Percentiles rank a stretch among this genome's conserved stretches.
Conservation (phyloP, 2,797 vertebrate genomes). For the Sebastes diploproa region DNA sequence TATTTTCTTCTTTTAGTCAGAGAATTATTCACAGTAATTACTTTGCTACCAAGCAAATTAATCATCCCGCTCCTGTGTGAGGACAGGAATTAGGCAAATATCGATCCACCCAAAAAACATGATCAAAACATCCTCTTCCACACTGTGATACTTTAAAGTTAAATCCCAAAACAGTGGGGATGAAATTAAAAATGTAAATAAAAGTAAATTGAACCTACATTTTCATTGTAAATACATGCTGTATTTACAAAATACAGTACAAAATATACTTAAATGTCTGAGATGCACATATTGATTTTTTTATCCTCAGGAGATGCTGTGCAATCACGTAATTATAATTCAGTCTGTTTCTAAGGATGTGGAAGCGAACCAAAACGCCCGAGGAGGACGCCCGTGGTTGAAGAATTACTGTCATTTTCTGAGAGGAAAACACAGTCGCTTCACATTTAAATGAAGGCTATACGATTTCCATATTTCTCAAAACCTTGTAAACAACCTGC, state of each 20-base stretch:
- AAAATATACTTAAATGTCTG: neutral
- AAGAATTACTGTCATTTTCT: neutral
- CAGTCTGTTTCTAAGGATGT: neutral
- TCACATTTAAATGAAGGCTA: neutral
- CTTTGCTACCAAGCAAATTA: too few relatives aligned
- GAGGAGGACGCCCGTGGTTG: neutral
- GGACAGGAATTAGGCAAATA: neutral
- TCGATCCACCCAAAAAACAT: neutral
- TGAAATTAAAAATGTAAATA: neutral
- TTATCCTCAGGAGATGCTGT: neutral
- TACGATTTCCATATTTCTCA: neutral
- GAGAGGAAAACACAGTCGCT: neutral
- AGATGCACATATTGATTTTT: neutral
- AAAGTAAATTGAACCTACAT: neutral
- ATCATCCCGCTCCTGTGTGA: neutral
- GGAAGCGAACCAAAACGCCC: neutral
- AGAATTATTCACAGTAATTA: neutral
- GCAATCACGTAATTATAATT: neutral
- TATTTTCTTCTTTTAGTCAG: neutral
- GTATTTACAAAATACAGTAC: too few relatives aligned
- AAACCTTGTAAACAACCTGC: neutral
- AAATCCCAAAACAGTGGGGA: too few relatives aligned
- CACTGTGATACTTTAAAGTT: neutral
- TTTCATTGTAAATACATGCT: neutral
- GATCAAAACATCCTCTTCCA: neutral